Evolutionary conservation across 2,888 invertebrate species (phyloP), one percentile per base, ranked within the genome.

Genomic region (Eupithecia vulgata): DNA sequence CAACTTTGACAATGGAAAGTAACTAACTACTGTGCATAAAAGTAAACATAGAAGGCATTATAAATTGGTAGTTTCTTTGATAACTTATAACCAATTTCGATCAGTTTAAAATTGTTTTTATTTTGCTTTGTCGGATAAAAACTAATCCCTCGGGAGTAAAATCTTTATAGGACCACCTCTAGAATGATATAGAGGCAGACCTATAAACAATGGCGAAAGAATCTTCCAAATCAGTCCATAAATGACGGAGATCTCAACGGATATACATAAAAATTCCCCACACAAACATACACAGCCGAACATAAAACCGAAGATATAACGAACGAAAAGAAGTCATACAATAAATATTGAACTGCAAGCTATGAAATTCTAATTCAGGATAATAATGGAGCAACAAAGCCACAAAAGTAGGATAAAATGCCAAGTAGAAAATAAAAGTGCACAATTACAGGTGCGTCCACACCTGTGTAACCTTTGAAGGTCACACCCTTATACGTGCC

Each of bases 391-490:
- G 21, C 21, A 25, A 57, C 5, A 57, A 57, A 57, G 25, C 25
- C 5, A 57, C 25, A 57, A 5, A 57, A 57, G n/a, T n/a, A 35
- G 65, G 21, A 67, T 64, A 61, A 70, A 65, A 67, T 15, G 13
- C 10, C 10, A 66, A 68, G 67, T 71, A 70, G 70, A 65, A 76
- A 73, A 62, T 74, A 62, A 74, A 74, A 71, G 61, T 65, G 64
- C 57, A 48, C 67, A 61, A 52, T 40, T 72, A 73, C 76, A 76
- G 76, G 76, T 76, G 76, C 45, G 21, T 35, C n/a, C 40, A 70
- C 76, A 76, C 76, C 76, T 76, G 76, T 73, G 45, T 71, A 72
- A 75, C 75, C 76, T 70, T 73, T 76, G 76, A 76, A 76, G 76
- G 76, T 76, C 73, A 69, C 69, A 76, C 76, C 73, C 76, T 71